Evolutionary conservation across 2,797 vertebrate species (phyloP).

Genomic region (Champsocephalus gunnari): DNA sequence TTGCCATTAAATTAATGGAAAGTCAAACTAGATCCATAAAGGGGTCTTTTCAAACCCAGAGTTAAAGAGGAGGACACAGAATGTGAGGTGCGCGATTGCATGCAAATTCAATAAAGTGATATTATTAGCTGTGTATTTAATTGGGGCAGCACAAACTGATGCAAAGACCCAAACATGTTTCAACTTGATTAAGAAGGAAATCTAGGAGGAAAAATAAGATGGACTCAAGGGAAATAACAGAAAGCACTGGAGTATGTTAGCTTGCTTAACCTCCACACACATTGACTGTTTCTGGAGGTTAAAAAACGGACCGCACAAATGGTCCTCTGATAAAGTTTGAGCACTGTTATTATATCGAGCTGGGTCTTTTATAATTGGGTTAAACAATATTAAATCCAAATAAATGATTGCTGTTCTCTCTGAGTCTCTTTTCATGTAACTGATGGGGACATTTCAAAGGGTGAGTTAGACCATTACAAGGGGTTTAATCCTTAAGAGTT

Average conservation of each 20-base stretch:
- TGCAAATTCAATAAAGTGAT: not conserved
- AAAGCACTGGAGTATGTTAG: not conserved
- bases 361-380: not conserved
- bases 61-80: not conserved
- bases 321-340: not conserved
- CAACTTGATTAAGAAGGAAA: not conserved
- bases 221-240: not conserved
- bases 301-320: not conserved
- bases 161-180: too few species aligned
- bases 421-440: too few species aligned
- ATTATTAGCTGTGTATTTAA: not conserved
- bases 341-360: not conserved
- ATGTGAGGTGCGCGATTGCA: not conserved
- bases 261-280: not conserved
- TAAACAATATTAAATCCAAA: too few species aligned
- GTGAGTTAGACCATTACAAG: too few species aligned
- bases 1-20: not conserved
- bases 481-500: too few species aligned
- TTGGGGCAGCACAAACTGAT: not conserved
- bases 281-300: too few species aligned
- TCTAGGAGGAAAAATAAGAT: not conserved
- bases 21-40: not conserved
- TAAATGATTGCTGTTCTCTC: too few species aligned
- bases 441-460: too few species aligned
- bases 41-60: not conserved